Conservation (phyloP, 1,140 invertebrate genomes). For the Oscheius sp. region DNA sequence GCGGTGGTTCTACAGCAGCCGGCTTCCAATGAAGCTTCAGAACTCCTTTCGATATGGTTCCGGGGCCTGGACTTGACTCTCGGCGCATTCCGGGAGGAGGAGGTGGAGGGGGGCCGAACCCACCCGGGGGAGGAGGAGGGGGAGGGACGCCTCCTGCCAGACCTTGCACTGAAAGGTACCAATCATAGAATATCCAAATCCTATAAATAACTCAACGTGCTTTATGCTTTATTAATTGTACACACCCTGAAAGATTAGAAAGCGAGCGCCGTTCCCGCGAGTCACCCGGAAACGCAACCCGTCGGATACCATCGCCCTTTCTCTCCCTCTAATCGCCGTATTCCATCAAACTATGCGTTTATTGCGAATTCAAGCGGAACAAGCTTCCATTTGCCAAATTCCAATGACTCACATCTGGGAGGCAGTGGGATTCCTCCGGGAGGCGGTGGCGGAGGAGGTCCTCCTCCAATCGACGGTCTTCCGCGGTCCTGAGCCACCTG, state of each 20-base stretch:
- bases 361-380: too few relatives aligned
- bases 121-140: slow-evolving; percentile 63
- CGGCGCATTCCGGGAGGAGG: slow-evolving; percentile 60
- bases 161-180: slow-evolving; percentile 22
- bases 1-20: slow-evolving; percentile 76
- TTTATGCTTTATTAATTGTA: not conserved
- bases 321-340: too few relatives aligned
- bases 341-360: too few relatives aligned
- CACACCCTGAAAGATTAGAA: too few relatives aligned
- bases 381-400: too few relatives aligned
- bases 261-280: too few relatives aligned
- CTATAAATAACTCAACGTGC: too few relatives aligned
- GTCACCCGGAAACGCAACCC: too few relatives aligned
- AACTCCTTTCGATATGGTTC: slow-evolving; percentile 72
- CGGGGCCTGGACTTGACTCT: slow-evolving; percentile 42
- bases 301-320: too few relatives aligned
- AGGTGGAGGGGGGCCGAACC: slow-evolving; percentile 56
- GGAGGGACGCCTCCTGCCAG: slow-evolving; percentile 48
- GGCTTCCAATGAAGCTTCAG: slow-evolving; percentile 99
- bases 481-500: slow-evolving; percentile 51
- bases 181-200: too few relatives aligned
- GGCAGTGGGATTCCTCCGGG: slow-evolving; percentile 48
- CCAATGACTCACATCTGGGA: slow-evolving; percentile 28
- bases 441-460: slow-evolving; percentile 62
- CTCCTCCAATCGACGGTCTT: slow-evolving; percentile 30